phyloP scores from a whole-genome alignment of 2,888 invertebrate genomes.

The Helobdella robusta region DNA sequence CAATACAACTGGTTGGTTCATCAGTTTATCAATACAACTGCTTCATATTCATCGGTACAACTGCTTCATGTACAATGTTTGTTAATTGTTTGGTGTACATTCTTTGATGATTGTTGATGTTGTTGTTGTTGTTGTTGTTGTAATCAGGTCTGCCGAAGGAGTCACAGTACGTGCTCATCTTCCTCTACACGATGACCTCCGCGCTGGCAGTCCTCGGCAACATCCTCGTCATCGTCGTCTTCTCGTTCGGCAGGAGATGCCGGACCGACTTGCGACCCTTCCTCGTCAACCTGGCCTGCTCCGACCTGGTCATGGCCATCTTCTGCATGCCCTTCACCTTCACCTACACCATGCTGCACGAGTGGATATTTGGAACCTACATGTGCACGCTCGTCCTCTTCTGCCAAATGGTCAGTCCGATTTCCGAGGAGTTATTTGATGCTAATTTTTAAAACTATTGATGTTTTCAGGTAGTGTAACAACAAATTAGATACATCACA shows the following conservation, averaged over 20 bases:
- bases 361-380: slow-evolving; percentile 52
- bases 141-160: slow-evolving; percentile 25
- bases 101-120: too few species aligned
- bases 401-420: slow-evolving; percentile 18
- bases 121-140: too few species aligned
- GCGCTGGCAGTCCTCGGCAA: slow-evolving; percentile 51
- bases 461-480: too few species aligned
- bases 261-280: slow-evolving; percentile 53
- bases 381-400: slow-evolving; percentile 51
- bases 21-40: too few species aligned
- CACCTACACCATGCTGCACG: slow-evolving; percentile 48
- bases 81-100: too few species aligned
- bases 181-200: slow-evolving; percentile 51
- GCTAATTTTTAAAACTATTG: too few species aligned
- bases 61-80: too few species aligned
- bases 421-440: too few species aligned
- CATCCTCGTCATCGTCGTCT: slow-evolving; percentile 51
- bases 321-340: slow-evolving; percentile 83
- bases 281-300: slow-evolving; percentile 72
- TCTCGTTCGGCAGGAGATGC: slow-evolving; percentile 47
- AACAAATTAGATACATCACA: too few species aligned
- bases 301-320: slow-evolving; percentile 78
- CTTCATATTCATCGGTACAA: too few species aligned
- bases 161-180: slow-evolving; percentile 44
- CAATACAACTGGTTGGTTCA: too few species aligned